Conservation (phyloP, 2,113 vertebrate species). For the Oreochromis spilurus region DNA sequence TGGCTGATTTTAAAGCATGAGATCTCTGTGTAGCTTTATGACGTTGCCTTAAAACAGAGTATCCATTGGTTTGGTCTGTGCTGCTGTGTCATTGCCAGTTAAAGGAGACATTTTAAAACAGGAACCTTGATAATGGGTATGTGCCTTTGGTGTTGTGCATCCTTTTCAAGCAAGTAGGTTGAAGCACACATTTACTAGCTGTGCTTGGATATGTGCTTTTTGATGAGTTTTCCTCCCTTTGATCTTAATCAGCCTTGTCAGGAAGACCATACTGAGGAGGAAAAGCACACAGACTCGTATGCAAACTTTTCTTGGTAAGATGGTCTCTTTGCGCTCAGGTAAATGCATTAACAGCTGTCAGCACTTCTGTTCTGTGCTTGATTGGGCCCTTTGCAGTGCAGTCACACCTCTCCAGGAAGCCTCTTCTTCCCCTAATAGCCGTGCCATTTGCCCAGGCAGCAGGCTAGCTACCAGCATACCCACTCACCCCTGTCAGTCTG, state of each 20-base stretch:
- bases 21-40: not conserved
- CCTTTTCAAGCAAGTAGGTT: not conserved
- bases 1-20: not conserved
- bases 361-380: conserved; percentile 55
- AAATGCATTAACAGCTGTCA: conserved; percentile 62
- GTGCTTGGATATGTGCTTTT: not conserved
- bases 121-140: conserved; percentile 7
- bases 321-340: conserved; percentile 42
- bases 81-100: conserved; percentile 31
- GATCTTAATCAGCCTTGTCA: conserved; percentile 19
- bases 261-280: not conserved
- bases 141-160: not conserved
- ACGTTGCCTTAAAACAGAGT: not conserved
- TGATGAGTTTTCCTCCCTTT: conserved; percentile 2
- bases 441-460: conserved; percentile 62
- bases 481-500: conserved; percentile 1
- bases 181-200: not conserved
- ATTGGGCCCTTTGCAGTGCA: conserved; percentile 62
- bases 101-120: not conserved
- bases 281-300: not conserved
- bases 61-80: not conserved
- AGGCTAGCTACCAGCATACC: conserved; percentile 23
- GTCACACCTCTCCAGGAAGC: conserved; percentile 61
- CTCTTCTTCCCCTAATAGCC: conserved; percentile 47
- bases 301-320: not conserved